Evolutionary conservation across 2,113 vertebrate genomes (phyloP), one percentile per base, ranked within the genome.

Genomic region (Antechinus stuartii): DNA sequence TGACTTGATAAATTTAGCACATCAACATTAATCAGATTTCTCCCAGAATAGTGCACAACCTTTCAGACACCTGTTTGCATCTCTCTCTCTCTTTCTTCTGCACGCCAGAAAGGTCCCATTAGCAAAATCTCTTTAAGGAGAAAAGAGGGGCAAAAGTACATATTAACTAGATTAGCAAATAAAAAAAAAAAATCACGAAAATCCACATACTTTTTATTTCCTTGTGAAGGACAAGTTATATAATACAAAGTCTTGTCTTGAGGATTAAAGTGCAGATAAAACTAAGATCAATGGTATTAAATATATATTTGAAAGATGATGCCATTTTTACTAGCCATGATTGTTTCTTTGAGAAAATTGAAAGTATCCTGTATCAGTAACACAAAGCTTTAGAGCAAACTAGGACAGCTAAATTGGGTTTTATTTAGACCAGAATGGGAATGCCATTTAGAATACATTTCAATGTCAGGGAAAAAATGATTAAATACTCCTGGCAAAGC

Each of bases 21-120:
- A 96, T 97, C 96, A 93, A 94, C 98, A 98, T 98, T 98, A 98
- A 98, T 98, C 98, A 98, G 98, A 97, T 98, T 98, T 98, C 98
- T 97, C 98, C 98, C 95, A 97, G 98, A 99, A 98, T 97, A 99
- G 97, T 98, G 97, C 94, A 76, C 96, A 98, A 98, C 97, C 97
- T 98, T 98, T 98, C 0, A 95, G 97, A 95, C 97, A 98, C 98
- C 97, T 98, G 98, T 93, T 94, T 35, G 91, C 92, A 95, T 95
- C 68, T 94, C 42, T 91, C 19, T 35, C 14, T 91, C 24, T 76
- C 68, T 35, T 1, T 42, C 19, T n/a, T 76, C 68, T 84, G 54
- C 26, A 94, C 0, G 14, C 94, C 96, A 91, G 50, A 92, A 96
- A 96, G 90, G 96, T 91, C n/a, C 84, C 92, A 91, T 2, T 23